phyloP scores from a whole-genome alignment of 2,113 vertebrate species.

The Xyliphius kryptos region DNA sequence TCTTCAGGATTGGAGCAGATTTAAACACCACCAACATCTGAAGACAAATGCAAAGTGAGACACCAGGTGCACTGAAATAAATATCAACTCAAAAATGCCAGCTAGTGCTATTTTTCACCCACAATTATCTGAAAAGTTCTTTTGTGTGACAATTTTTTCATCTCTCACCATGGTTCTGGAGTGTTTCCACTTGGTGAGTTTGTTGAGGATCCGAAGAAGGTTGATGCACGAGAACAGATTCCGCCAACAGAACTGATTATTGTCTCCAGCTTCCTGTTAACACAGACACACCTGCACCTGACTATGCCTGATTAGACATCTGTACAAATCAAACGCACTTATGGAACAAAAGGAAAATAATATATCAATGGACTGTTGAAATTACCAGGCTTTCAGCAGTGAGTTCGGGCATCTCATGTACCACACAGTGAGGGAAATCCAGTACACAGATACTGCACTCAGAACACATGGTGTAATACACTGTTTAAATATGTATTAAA shows the following conservation, averaged over 20 bases:
- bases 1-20: no score
- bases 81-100: neutral
- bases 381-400: slow-evolving; percentile 71
- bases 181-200: slow-evolving; percentile 98
- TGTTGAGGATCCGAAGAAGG: slow-evolving; percentile 86
- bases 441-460: slow-evolving; percentile 77
- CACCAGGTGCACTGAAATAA: neutral
- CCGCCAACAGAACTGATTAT: slow-evolving; percentile 92
- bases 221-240: slow-evolving; percentile 96
- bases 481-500: slow-evolving; percentile 9
- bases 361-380: neutral
- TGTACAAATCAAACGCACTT: neutral
- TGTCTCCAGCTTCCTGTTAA: slow-evolving; percentile 85
- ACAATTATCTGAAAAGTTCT: no score
- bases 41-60: neutral
- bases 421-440: slow-evolving; percentile 84
- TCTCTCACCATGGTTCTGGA: slow-evolving; percentile 88
- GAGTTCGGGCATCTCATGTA: slow-evolving; percentile 88
- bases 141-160: no score
- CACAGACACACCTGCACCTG: slow-evolving; percentile 22
- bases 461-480: slow-evolving; percentile 11
- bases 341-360: no score
- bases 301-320: neutral
- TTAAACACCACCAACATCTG: slow-evolving; percentile 98
- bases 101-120: no score